phyloP scores from a whole-genome alignment of 2,113 vertebrate genomes.

The Alces alces region DNA sequence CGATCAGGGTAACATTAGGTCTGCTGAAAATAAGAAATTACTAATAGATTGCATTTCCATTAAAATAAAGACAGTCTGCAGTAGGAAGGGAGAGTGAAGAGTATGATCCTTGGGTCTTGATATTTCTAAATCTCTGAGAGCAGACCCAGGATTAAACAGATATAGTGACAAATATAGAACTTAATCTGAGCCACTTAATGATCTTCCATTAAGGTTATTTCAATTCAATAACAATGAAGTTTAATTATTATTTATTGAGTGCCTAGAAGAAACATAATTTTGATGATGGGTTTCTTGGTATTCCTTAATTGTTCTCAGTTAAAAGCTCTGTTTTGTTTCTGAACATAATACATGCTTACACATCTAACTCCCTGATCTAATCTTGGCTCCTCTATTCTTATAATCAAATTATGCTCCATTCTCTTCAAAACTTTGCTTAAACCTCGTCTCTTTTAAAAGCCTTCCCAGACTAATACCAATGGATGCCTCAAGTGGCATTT shows the following conservation, averaged over 20 bases:
- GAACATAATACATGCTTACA: slow-evolving; percentile 16
- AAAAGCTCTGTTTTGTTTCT: background rate
- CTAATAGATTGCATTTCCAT: background rate
- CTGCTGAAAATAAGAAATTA: slow-evolving; percentile 9
- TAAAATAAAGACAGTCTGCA: background rate
- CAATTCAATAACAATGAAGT: slow-evolving; percentile 41
- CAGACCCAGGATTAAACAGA: slow-evolving; percentile 25
- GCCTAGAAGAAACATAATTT: slow-evolving; percentile 29
- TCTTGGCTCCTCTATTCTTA: background rate
- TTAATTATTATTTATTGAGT: slow-evolving; percentile 40
- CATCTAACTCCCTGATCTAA: background rate
- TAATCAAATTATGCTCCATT: slow-evolving; percentile 6
- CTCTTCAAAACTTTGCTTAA: background rate
- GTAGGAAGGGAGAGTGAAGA: background rate
- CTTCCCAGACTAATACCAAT: background rate
- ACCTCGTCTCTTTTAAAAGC: background rate
- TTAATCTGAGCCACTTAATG: slow-evolving; percentile 27
- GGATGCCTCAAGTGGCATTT: background rate
- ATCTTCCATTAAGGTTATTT: slow-evolving; percentile 50
- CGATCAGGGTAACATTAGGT: background rate
- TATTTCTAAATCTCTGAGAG: slow-evolving; percentile 12
- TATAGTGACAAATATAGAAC: slow-evolving; percentile 24
- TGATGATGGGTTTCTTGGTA: slow-evolving; percentile 13
- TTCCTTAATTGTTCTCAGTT: background rate
- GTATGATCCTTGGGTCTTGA: background rate